A percentile compares a stretch with the other conserved stretches of the same genome.
phyloP scores from a whole-genome alignment of 1,140 invertebrate species.

The Bombyx mandarina region DNA sequence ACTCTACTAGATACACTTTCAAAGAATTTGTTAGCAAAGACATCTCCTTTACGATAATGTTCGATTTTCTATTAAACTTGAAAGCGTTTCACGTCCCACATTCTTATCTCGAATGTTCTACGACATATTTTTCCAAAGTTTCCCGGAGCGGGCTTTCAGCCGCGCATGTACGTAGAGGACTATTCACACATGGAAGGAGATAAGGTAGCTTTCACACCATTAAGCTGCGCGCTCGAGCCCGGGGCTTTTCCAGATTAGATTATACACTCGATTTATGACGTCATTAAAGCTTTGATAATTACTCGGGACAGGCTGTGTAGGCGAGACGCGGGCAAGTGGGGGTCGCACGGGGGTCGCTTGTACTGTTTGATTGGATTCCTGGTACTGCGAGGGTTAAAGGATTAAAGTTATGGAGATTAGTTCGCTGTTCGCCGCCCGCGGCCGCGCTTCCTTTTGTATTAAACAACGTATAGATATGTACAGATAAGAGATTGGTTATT shows the following conservation, averaged over 20 bases:
- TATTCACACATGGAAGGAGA: slow-evolving; percentile 70
- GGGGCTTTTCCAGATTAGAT: slow-evolving; percentile 73
- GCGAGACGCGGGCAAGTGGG: slow-evolving; percentile 37
- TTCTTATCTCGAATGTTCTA: slow-evolving; percentile 67
- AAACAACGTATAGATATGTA: slow-evolving; percentile 65
- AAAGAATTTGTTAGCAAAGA: slow-evolving; percentile 67
- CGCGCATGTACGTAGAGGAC: slow-evolving; percentile 61
- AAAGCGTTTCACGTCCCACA: slow-evolving; percentile 65
- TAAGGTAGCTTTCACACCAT: slow-evolving; percentile 71
- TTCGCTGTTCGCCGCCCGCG: slow-evolving; percentile 65
- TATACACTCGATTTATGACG: slow-evolving; percentile 72
- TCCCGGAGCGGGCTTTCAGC: slow-evolving; percentile 66
- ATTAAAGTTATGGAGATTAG: slow-evolving; percentile 71
- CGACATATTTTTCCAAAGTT: slow-evolving; percentile 71
- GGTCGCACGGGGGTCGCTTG: slow-evolving; percentile 31
- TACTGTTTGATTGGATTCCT: slow-evolving; percentile 71
- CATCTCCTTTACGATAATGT: slow-evolving; percentile 69
- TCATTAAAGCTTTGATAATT: slow-evolving; percentile 74
- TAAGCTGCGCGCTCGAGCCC: slow-evolving; percentile 66
- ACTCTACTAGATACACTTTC: slow-evolving; percentile 40
- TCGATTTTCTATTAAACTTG: slow-evolving; percentile 71
- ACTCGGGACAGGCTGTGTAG: slow-evolving; percentile 69
- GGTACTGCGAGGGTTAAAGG: slow-evolving; percentile 65
- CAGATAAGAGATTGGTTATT: slow-evolving; percentile 70
- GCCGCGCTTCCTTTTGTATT: slow-evolving; percentile 61